Evolutionary conservation across 2,113 vertebrate species (phyloP), one percentile per base, ranked within the genome.

Genomic region (Coryphaenoides rupestris): DNA sequence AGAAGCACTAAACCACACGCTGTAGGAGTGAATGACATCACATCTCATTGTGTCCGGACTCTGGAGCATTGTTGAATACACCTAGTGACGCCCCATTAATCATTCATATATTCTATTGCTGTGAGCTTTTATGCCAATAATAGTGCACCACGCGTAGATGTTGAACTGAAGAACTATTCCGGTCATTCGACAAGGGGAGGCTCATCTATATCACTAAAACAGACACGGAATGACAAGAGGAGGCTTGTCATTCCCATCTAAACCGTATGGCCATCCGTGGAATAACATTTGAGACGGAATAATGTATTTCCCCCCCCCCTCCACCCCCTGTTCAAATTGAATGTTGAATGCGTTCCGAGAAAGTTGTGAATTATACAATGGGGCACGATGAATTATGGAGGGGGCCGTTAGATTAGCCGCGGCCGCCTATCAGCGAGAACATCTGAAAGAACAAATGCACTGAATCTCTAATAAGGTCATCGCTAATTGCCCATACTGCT

Each of bases 31-130:
- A 74, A 80, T 70, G 50, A 83, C 64, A 80, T 85, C 68, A 80
- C 21, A 61, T 81, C 56, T 84, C 62, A 78, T 82, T 79, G 65
- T 72, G 63, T 73, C 78, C 58, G 28, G 74, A 80, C 69, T 81
- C 56, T n/a, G n/a, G n/a, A 70, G 75, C 66, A 64, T 47, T 66
- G 68, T 69, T 81, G 66, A 80, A 79, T 72, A 68, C 57, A 49
- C 62, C 73, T 55, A 57, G 21, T 55, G 61, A 69, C 52, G 63
- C 52, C 68, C 58, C 61, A 65, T 75, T 74, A n/a, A n/a, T n/a
- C n/a, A n/a, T n/a, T n/a, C n/a, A n/a, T n/a, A n/a, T n/a, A 76
- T n/a, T 55, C 60, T 67, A 76, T 78, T 58, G 60, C 53, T 53
- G 19, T 3, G 5, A 21, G 60, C 33, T 23, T 58, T 54, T 21